Conservation (phyloP, 2,113 vertebrate genomes). For the Aleadryas rufinucha region DNA sequence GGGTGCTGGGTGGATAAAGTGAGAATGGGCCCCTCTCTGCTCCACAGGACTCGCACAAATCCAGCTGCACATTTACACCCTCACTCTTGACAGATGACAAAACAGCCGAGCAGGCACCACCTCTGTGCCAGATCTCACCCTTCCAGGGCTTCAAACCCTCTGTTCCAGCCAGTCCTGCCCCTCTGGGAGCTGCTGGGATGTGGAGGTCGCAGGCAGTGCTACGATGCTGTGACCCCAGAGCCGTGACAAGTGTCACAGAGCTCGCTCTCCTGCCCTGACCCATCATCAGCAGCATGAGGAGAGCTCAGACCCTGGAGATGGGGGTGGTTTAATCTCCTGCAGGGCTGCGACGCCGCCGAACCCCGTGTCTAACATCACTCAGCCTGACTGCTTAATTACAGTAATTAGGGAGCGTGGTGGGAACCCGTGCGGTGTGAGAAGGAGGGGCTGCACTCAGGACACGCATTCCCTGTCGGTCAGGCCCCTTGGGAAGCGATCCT, state of each 20-base stretch:
- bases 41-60: not conserved
- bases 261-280: not conserved
- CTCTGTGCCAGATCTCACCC: not conserved
- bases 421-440: not conserved
- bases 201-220: not conserved
- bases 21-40: not conserved
- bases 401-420: conserved; percentile 31
- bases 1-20: not conserved
- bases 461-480: not conserved
- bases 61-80: not conserved
- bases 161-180: rapidly evolving
- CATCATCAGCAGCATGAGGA: not conserved
- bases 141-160: not conserved
- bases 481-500: not conserved
- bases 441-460: not conserved
- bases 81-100: not conserved
- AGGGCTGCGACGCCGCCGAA: not conserved
- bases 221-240: not conserved
- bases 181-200: not conserved
- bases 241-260: not conserved
- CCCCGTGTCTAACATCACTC: conserved; percentile 12
- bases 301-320: not conserved
- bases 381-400: conserved; percentile 67
- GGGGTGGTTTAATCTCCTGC: not conserved
- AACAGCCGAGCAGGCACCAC: not conserved